phyloP scores from a whole-genome alignment of 2,797 vertebrate genomes.

The Typhlichthys subterraneus region DNA sequence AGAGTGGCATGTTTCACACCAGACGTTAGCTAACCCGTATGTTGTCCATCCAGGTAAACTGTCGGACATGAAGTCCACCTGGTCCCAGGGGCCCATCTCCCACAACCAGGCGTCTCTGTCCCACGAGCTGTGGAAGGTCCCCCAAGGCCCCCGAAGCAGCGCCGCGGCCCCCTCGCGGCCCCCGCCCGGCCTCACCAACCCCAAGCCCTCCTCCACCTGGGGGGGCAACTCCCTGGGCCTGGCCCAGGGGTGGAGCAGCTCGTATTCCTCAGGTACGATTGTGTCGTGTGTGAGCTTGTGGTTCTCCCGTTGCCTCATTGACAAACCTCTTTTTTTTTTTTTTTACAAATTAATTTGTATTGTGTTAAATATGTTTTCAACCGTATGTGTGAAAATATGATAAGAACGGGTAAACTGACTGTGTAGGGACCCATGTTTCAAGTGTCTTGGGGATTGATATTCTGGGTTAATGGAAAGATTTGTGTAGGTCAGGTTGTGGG shows the following conservation, averaged over 20 bases:
- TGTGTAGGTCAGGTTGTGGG: background rate
- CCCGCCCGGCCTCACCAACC: slow-evolving; percentile 91
- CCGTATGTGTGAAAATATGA: no score
- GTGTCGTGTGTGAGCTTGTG: slow-evolving; percentile 82
- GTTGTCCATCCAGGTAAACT: slow-evolving; percentile 84
- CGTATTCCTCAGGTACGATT: slow-evolving; percentile 90
- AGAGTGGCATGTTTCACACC: slow-evolving; percentile 4
- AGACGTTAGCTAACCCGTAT: background rate
- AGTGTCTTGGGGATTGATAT: background rate
- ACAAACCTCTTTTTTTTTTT: slow-evolving; percentile 81
- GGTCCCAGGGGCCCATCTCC: slow-evolving; percentile 92
- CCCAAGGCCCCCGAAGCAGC: slow-evolving; percentile 86
- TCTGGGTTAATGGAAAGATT: background rate
- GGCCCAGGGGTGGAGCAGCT: slow-evolving; percentile 87
- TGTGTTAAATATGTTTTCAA: no score
- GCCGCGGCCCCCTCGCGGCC: slow-evolving; percentile 90
- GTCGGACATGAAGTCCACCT: slow-evolving; percentile 95
- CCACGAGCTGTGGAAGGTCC: slow-evolving; percentile 97
- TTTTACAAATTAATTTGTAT: no score
- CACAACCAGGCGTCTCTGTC: slow-evolving; percentile 93
- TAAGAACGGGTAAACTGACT: no score
- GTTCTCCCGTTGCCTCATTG: slow-evolving; percentile 79
- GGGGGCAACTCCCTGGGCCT: slow-evolving; percentile 88
- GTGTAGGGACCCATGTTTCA: no score
- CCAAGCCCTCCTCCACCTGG: slow-evolving; percentile 95